phyloP scores from a whole-genome alignment of 2,888 invertebrate genomes.

The Microplitis deprimator region DNA sequence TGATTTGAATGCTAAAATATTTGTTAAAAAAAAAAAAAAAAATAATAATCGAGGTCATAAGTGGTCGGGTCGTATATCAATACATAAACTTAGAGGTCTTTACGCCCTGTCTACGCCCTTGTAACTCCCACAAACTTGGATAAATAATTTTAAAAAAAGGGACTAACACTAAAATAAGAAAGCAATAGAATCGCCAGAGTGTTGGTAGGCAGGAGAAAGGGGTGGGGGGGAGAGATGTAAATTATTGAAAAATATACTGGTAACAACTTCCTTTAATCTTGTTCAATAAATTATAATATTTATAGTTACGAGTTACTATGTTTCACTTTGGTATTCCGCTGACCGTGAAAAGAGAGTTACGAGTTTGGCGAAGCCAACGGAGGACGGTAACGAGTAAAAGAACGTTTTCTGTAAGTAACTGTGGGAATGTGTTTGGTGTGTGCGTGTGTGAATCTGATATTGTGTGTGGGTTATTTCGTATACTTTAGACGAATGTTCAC shows the following conservation, averaged over 20 bases:
- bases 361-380: conserved; percentile 39
- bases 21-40: conserved; percentile 14
- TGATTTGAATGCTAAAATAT: too few relatives aligned
- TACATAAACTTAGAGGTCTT: conserved; percentile 58
- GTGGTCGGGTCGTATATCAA: conserved; percentile 50
- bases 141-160: conserved; percentile 10
- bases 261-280: conserved; percentile 20
- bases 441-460: background rate
- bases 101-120: conserved; percentile 16
- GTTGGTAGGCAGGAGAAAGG: too few relatives aligned
- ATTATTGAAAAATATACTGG: conserved; percentile 6
- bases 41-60: conserved; percentile 46
- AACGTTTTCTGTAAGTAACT: background rate
- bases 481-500: conserved; percentile 49
- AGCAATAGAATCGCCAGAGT: background rate
- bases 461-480: conserved; percentile 28
- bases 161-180: background rate
- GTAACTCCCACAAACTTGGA: conserved; percentile 16
- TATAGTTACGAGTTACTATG: conserved; percentile 36
- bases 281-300: conserved; percentile 34
- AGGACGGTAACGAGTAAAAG: conserved; percentile 20
- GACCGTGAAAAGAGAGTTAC: conserved; percentile 50
- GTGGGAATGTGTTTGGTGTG: conserved; percentile 18
- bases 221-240: background rate
- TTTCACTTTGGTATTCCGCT: conserved; percentile 41